Evolutionary conservation across 2,113 vertebrate genomes (phyloP), one percentile per base, ranked within the genome.

Genomic region (Potamarius usumacintae): DNA sequence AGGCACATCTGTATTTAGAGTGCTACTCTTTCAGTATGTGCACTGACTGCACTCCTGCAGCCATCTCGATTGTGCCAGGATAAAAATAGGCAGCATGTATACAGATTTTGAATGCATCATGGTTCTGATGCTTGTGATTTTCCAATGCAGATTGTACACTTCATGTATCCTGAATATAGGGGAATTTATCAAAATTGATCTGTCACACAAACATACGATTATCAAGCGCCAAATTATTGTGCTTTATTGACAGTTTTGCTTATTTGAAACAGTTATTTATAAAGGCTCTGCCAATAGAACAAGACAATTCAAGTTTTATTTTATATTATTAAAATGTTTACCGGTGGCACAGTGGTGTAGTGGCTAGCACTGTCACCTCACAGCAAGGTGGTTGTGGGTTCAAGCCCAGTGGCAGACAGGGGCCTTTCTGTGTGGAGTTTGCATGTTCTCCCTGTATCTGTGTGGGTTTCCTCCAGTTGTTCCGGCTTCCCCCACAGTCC

Each of bases 1-100:
- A 87, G 74, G 78, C 25, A 50, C 63, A 48, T 62, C 78, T 0
- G 62, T 86, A 42, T 89, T 89, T 80, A 67, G 85, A 86, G 74
- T 65, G 82, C 55, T 58, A 55, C 57, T 63, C 52, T 82, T 65
- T 76, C 86, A 85, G 27, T 87, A 77, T 71, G 30, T 65, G 14
- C 30, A 79, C 60, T 58, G 74, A 55, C 63, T 86, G 80, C 85
- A 81, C 63, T 85, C 60, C 77, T 62, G 22, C 57, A 71, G 82
- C 55, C 58, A 30, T 72, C 65, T 53, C 25, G 9, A 58, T 72
- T 77, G 77, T 82, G 60, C 67, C 25, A 48, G 81, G 69, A 85
- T 82, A 81, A 52, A 86, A 79, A 53, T 30, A 79, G 48, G 5
- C 58, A 34, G 17, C 14, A 17, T 53, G 25, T 48, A 78, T 27